These are phyloP conservation scores for Rhinolophus ferrumequinum DNA, from an alignment of 2,113 vertebrate species.

Conservation along the genomic window DNA sequence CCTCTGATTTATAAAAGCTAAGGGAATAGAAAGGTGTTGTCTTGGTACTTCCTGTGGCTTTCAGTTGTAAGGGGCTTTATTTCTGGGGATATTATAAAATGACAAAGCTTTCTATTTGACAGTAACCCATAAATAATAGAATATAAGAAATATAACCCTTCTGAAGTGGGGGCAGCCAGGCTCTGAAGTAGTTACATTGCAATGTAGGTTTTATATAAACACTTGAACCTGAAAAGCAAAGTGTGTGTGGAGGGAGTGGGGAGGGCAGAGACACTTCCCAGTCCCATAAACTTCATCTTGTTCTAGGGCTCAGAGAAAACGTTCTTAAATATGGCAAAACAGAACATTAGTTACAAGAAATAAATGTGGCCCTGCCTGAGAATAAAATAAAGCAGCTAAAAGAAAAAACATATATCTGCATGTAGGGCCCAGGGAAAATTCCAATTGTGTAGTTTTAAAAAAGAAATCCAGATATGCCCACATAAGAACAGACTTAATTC, in stretches of 20 bases:
- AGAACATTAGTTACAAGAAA: background rate
- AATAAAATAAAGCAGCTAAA: constrained; percentile 16
- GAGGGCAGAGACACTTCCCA: background rate
- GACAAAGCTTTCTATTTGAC: constrained; percentile 26
- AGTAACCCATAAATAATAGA: constrained; percentile 63
- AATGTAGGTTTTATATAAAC: background rate
- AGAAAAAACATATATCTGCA: background rate
- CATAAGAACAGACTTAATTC: background rate
- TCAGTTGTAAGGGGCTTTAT: background rate
- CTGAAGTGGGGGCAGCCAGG: background rate
- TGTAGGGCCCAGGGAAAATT: background rate
- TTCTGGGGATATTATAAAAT: constrained; percentile 24
- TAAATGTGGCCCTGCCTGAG: background rate
- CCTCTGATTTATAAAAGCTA: constrained; percentile 36
- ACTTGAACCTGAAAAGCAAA: constrained; percentile 26
- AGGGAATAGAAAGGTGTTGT: background rate
- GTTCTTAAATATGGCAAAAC: background rate
- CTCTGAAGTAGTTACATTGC: constrained; percentile 1
- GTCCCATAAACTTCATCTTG: background rate
- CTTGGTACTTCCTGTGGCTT: background rate
- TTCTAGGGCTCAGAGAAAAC: background rate
- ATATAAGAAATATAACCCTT: background rate
- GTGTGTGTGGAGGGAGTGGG: background rate
- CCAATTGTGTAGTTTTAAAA: background rate
- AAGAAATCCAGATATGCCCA: background rate